phyloP scores from a whole-genome alignment of 2,888 invertebrate genomes.

The Caenorhabditis parvicauda region DNA sequence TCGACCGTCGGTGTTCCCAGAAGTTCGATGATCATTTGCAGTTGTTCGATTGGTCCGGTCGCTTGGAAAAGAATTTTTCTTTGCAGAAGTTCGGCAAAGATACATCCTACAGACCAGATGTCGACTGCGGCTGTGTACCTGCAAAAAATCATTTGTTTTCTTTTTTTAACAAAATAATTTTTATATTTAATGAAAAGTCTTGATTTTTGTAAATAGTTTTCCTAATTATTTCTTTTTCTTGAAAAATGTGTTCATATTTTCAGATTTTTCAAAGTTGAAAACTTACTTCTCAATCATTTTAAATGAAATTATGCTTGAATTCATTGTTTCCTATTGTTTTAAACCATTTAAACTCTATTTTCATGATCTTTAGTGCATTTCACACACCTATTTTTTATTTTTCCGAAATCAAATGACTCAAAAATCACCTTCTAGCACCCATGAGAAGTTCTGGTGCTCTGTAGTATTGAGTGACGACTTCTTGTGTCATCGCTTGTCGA shows the following conservation, averaged over 20 bases:
- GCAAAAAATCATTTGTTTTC: too few species aligned
- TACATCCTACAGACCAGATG: slow-evolving; percentile 99
- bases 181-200: neutral
- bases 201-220: too few species aligned
- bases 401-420: neutral
- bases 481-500: slow-evolving; percentile 94
- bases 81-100: slow-evolving; percentile 93
- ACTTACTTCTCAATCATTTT: too few species aligned
- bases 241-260: too few species aligned
- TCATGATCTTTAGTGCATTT: too few species aligned
- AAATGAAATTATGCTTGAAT: too few species aligned
- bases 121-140: slow-evolving; percentile 95
- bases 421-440: slow-evolving; percentile 76
- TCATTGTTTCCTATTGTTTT: too few species aligned
- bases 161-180: neutral
- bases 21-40: slow-evolving; percentile 94
- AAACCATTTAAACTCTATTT: too few species aligned
- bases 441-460: slow-evolving; percentile 97
- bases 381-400: too few species aligned
- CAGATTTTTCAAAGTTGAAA: too few species aligned
- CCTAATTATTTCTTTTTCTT: too few species aligned
- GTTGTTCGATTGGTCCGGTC: slow-evolving; percentile 92
- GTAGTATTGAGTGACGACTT: slow-evolving; percentile 99
- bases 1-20: slow-evolving; percentile 90
- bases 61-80: slow-evolving; percentile 95